Evolutionary conservation across 92 coral and sea anemone species (phyloP), one percentile per base, ranked within the genome.

Genomic region (Anthopleura xanthogrammica): DNA sequence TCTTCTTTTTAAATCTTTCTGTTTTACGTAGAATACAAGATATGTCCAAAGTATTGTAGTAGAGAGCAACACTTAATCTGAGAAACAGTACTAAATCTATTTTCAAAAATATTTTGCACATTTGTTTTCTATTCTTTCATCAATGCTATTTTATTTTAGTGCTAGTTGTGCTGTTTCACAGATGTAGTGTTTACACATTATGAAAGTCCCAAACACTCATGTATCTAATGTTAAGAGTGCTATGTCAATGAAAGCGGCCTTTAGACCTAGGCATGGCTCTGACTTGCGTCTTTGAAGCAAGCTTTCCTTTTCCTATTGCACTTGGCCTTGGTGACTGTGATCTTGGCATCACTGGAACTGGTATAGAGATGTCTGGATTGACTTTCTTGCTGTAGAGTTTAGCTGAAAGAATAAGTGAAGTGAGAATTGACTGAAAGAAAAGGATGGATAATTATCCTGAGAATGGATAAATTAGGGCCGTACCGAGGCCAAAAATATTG

Each of bases 291-390:
- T 36, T 68, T 13, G 74, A 68, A 36, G 74, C 74, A 68, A 68
- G 74, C 5, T 68, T 68, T 23, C 74, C 74, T 36, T 68, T 68
- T 23, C 74, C 74, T 29, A 68, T 68, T 2, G 74, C 16, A 29
- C 46, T 68, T 4, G 60, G 41, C 58, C 48, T 75, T 1, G 87
- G 82, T 7, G 87, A 76, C 64, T 36, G 50, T 52, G 75, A 16
- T 16, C 72, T 48, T 0, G 52, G 39, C 4, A 66, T 60, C 0
- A 54, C 68, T 5, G 83, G 78, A 12, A 19, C 48, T 40, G 85
- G 65, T 55, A 70, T 78, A 16, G 83, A 80, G 8, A 83, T 88
- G 20, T 88, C 94, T 19, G 92, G 94, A 83, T 91, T 91, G 80
- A 88, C 68, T 43, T 83, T 88, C 72, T 70, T 85, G 81, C 72